Conservation (phyloP, 2,797 vertebrate species). For the Sebastes hubbsi region DNA sequence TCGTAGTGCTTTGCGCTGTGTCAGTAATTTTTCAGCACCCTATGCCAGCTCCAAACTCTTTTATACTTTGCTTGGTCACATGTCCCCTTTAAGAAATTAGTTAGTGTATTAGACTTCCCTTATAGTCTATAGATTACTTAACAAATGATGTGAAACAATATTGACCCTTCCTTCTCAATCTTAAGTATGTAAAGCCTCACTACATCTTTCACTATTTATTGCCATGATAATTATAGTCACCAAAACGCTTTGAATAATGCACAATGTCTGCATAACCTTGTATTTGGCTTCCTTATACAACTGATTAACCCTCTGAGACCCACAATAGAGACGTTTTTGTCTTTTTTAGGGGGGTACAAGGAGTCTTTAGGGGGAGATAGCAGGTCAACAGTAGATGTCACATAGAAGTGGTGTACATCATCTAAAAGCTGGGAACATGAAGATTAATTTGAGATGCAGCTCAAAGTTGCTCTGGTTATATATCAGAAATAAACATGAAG, state of each 20-base stretch:
- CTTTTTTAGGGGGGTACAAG: too few species aligned
- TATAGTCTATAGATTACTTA: background rate
- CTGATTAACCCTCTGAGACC: background rate
- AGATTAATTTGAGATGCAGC: too few species aligned
- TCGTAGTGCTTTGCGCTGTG: background rate
- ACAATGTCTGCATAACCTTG: too few species aligned
- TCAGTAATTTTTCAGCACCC: slow-evolving; percentile 4
- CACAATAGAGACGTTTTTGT: too few species aligned
- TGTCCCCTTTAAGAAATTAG: background rate
- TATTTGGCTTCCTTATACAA: background rate
- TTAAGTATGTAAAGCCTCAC: background rate
- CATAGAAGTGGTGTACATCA: too few species aligned
- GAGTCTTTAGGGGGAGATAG: too few species aligned
- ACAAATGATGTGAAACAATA: background rate
- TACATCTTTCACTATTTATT: background rate
- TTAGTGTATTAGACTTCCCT: background rate
- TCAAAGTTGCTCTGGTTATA: too few species aligned
- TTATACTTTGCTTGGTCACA: background rate
- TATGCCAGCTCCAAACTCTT: background rate
- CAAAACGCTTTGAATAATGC: background rate
- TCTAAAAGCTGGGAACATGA: too few species aligned
- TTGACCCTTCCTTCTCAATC: background rate
- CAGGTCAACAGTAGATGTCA: too few species aligned
- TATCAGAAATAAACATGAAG: too few species aligned
- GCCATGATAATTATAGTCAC: background rate